phyloP scores from a whole-genome alignment of 2,113 vertebrate species.

The Lamprotornis superbus region DNA sequence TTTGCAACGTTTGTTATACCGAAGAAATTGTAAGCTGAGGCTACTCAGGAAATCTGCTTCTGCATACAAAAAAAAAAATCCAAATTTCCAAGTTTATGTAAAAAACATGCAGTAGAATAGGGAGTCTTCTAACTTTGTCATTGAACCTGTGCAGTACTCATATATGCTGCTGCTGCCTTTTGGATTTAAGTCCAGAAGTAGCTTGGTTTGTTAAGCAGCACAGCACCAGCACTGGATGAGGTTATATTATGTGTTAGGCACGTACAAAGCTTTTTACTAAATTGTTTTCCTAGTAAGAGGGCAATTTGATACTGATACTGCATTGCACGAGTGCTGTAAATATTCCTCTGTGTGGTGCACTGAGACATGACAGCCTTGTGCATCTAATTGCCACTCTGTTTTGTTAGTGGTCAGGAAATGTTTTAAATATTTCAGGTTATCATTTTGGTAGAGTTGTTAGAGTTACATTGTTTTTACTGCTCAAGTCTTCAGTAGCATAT shows the following conservation, averaged over 20 bases:
- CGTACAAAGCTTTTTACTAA: neutral
- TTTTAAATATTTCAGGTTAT: slow-evolving; percentile 2
- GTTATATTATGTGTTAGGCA: neutral
- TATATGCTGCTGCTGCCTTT: slow-evolving; percentile 14
- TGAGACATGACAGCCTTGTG: slow-evolving; percentile 36
- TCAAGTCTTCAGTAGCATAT: neutral
- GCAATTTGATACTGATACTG: slow-evolving; percentile 10
- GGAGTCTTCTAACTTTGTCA: neutral
- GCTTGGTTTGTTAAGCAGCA: neutral
- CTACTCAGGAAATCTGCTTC: slow-evolving; percentile 24
- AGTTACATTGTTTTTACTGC: neutral
- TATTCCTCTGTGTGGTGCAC: slow-evolving; percentile 31
- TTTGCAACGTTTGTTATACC: neutral
- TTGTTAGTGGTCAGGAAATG: neutral
- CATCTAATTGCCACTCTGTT: neutral
- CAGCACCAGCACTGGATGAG: neutral
- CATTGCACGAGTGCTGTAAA: slow-evolving; percentile 49
- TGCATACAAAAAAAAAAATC: neutral
- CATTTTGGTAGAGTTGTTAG: neutral
- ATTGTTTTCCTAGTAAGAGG: slow-evolving; percentile 11
- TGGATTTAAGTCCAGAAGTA: neutral
- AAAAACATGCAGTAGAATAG: neutral
- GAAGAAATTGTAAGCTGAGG: neutral
- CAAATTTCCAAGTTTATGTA: neutral
- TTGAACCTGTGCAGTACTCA: neutral